phyloP scores from a whole-genome alignment of 2,113 vertebrate species.

The Emydocephalus ijimae region DNA sequence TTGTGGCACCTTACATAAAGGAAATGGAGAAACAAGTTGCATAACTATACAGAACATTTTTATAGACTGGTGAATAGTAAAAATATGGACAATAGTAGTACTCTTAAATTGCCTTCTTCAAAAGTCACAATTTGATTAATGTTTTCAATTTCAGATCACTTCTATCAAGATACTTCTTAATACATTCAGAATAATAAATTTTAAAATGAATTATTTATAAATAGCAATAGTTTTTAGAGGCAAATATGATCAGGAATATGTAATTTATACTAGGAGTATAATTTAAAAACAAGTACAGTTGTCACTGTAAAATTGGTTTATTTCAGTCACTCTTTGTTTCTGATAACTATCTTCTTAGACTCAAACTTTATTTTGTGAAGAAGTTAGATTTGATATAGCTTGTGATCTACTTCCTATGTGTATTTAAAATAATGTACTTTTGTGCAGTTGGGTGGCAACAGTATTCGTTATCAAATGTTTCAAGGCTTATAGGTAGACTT shows the following conservation, averaged over 20 bases:
- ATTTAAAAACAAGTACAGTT: constrained; percentile 15
- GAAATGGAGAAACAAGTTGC: background rate
- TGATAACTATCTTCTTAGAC: constrained; percentile 1
- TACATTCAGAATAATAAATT: constrained; percentile 5
- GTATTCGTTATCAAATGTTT: background rate
- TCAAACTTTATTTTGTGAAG: background rate
- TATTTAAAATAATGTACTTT: background rate
- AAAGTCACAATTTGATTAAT: background rate
- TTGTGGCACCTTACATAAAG: background rate
- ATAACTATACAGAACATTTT: background rate
- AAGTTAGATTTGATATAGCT: background rate
- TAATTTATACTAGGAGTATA: background rate
- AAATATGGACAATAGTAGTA: background rate
- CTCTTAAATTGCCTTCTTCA: background rate
- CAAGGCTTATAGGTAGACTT: background rate
- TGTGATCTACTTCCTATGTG: background rate
- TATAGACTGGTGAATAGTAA: background rate
- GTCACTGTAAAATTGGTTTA: constrained; percentile 11
- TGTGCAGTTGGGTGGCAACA: background rate
- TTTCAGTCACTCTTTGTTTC: constrained; percentile 34
- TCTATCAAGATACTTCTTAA: background rate
- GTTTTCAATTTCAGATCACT: background rate
- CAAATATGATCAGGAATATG: background rate
- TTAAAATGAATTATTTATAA: constrained; percentile 11
- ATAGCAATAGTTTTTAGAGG: constrained; percentile 8